These are phyloP conservation scores for Abscondita cerata DNA, from an alignment of 2,888 invertebrate genomes.

Conservation along the genomic window DNA sequence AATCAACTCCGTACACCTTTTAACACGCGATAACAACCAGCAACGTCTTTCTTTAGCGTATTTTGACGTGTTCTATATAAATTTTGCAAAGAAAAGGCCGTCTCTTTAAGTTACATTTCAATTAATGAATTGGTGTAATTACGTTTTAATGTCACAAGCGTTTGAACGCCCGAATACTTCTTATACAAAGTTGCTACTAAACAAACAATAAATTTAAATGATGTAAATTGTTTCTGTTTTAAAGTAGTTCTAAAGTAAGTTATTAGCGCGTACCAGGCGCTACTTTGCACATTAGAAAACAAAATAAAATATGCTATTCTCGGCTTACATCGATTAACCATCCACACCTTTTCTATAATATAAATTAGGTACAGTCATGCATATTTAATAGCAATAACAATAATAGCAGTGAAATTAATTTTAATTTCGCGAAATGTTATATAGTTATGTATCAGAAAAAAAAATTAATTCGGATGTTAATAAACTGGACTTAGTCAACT, in stretches of 20 bases:
- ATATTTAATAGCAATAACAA: neutral
- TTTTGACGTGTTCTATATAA: conserved; percentile 1
- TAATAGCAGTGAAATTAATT: too few species aligned
- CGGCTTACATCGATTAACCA: conserved; percentile 28
- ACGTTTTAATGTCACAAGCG: neutral
- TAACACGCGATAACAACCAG: conserved; percentile 16
- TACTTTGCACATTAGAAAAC: conserved; percentile 28
- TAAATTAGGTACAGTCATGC: conserved; percentile 14
- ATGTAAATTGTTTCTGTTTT: conserved; percentile 35
- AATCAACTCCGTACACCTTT: neutral
- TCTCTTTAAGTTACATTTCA: too few species aligned
- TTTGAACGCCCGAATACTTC: neutral
- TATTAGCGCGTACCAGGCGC: conserved; percentile 39
- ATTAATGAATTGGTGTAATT: neutral
- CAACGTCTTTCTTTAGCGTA: conserved; percentile 16
- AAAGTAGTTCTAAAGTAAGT: conserved; percentile 37
- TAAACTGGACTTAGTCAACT: too few species aligned
- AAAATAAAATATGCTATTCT: conserved; percentile 19
- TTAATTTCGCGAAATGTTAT: too few species aligned
- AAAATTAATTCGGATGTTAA: too few species aligned
- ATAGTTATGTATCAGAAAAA: too few species aligned
- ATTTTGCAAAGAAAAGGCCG: neutral
- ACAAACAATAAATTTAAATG: conserved; percentile 25
- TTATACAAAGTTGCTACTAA: neutral
- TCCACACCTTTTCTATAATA: conserved; percentile 20